These are phyloP conservation scores for Phalacrocorax brasilianus DNA, from an alignment of 2,113 vertebrate species.

Conservation along the genomic window DNA sequence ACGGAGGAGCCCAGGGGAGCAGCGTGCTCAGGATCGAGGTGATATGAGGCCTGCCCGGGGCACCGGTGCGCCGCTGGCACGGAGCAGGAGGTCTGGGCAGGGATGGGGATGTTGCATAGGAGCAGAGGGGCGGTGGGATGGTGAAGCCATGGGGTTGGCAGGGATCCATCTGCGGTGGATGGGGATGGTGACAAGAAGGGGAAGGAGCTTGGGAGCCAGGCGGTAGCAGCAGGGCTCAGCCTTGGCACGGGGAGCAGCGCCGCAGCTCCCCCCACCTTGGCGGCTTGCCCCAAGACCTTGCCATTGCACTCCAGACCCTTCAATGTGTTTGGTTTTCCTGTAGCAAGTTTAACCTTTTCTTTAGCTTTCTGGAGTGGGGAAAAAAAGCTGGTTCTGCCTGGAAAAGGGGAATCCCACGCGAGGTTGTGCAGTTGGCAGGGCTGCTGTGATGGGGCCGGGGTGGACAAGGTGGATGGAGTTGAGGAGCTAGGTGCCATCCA, in stretches of 20 bases:
- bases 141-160: neutral
- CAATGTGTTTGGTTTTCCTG: neutral
- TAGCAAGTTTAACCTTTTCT: neutral
- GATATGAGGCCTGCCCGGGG: neutral
- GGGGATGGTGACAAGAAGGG: neutral
- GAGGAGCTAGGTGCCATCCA: neutral
- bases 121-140: neutral
- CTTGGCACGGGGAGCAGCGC: neutral
- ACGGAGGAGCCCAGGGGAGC: neutral
- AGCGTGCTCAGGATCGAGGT: neutral
- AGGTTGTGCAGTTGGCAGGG: neutral
- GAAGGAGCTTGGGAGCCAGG: neutral
- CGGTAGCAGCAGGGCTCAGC: neutral
- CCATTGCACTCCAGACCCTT: neutral
- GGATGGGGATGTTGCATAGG: neutral
- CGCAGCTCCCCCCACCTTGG: too few relatives aligned
- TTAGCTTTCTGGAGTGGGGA: neutral
- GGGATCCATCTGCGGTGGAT: neutral
- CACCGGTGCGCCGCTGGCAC: neutral
- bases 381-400: neutral
- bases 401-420: neutral
- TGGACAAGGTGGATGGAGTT: rapidly evolving
- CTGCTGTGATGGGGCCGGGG: neutral
- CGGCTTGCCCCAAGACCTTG: neutral
- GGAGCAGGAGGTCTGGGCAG: conserved; percentile 21